Percentiles rank a stretch among this genome's conserved stretches.
Conservation (phyloP, 2,888 invertebrate species). For the Dione juno region DNA sequence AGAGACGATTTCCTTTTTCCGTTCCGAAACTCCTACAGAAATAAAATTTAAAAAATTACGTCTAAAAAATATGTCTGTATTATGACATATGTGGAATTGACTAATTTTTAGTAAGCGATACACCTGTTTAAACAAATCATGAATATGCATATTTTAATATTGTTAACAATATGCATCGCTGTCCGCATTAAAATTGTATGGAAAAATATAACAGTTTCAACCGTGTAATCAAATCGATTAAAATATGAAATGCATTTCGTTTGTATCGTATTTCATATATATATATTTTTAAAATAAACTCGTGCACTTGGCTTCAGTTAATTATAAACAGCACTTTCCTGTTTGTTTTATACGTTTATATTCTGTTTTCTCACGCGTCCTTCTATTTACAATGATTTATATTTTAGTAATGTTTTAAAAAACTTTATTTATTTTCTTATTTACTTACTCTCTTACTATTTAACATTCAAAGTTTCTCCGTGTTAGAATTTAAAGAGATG, state of each 20-base stretch:
- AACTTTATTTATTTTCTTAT: no score
- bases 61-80: no score
- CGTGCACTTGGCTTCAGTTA: no score
- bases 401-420: no score
- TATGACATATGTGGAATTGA: background rate
- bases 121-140: background rate
- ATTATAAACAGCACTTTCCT: background rate
- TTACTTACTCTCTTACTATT: no score
- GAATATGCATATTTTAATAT: constrained; percentile 2
- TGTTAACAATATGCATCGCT: background rate
- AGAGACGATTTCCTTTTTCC: no score
- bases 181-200: constrained; percentile 9
- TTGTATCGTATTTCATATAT: background rate
- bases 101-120: background rate
- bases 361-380: background rate
- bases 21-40: no score
- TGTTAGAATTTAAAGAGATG: no score
- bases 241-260: constrained; percentile 15
- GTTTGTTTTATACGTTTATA: background rate
- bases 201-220: constrained; percentile 11
- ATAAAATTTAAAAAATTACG: no score
- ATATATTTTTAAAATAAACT: constrained; percentile 9
- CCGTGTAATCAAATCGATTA: constrained; percentile 7
- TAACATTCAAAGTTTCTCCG: no score
- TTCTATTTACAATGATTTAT: no score